phyloP scores from a whole-genome alignment of 2,797 vertebrate species.

The Lagorchestes hirsutus region DNA sequence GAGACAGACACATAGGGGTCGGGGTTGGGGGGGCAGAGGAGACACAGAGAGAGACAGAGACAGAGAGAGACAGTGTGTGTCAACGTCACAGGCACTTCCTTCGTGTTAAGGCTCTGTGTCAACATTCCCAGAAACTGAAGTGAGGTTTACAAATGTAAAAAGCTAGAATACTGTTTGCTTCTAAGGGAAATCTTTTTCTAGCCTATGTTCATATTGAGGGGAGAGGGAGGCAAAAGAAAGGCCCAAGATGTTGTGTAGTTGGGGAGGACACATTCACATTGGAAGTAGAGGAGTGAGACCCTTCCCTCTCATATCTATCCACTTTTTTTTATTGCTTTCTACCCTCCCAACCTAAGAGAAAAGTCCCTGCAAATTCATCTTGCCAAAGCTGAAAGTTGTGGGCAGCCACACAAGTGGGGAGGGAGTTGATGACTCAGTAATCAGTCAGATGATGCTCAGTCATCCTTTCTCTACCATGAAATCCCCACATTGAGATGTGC shows the following conservation, averaged over 20 bases:
- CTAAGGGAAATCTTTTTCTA: neutral
- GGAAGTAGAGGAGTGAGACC: neutral
- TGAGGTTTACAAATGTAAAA: neutral
- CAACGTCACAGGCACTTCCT: neutral
- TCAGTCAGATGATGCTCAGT: neutral
- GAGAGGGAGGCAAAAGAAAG: neutral
- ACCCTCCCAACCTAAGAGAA: neutral
- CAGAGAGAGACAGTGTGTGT: neutral
- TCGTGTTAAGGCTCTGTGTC: neutral
- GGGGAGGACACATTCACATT: neutral
- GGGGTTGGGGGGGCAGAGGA: no score
- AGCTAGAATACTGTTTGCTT: neutral
- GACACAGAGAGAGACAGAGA: neutral
- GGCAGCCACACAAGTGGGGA: neutral
- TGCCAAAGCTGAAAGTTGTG: neutral
- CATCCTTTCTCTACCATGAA: neutral
- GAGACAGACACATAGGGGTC: no score
- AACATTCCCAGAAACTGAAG: neutral
- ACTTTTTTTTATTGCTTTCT: neutral
- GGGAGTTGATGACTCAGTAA: neutral
- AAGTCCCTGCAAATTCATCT: neutral
- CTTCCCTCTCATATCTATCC: neutral
- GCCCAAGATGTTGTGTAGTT: neutral
- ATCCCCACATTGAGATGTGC: neutral
- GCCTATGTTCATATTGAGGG: neutral